Conservation (phyloP, 2,888 invertebrate species). For the Aporophyla nigra region DNA sequence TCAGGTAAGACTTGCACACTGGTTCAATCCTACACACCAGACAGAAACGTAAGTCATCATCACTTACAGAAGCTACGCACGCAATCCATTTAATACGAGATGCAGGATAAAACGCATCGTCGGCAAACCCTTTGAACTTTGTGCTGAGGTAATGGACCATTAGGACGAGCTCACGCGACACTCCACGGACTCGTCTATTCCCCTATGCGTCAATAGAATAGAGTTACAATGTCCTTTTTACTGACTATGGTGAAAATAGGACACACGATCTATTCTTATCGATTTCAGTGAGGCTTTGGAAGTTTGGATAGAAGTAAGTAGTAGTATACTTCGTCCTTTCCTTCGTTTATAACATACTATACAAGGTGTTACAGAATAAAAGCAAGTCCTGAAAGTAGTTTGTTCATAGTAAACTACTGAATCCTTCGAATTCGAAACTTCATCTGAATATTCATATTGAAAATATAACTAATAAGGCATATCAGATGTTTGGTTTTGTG, state of each 20-base stretch:
- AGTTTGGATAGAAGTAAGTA: too few relatives aligned
- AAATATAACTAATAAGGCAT: too few relatives aligned
- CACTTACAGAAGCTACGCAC: not conserved
- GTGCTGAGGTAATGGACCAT: conserved; percentile 69
- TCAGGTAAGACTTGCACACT: conserved; percentile 36
- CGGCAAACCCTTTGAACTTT: conserved; percentile 57
- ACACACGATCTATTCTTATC: conserved; percentile 10
- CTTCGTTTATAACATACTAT: not conserved
- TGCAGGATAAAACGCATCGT: conserved; percentile 46
- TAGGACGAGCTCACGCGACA: conserved; percentile 53
- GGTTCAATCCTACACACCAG: not conserved
- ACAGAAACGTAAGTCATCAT: conserved; percentile 19
- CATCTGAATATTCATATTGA: too few relatives aligned
- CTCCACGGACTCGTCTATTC: conserved; percentile 17
- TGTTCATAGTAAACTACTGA: too few relatives aligned
- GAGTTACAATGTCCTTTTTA: conserved; percentile 46
- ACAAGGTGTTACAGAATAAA: too few relatives aligned
- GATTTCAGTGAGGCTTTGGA: too few relatives aligned
- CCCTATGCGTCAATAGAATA: conserved; percentile 34
- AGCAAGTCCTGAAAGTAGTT: too few relatives aligned
- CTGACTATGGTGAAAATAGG: conserved; percentile 30
- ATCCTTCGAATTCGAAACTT: too few relatives aligned
- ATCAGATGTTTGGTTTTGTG: too few relatives aligned
- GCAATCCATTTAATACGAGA: conserved; percentile 46
- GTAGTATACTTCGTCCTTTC: not conserved